Evolutionary conservation across 2,113 vertebrate genomes (phyloP).

Genomic region (Cynocephalus volans): DNA sequence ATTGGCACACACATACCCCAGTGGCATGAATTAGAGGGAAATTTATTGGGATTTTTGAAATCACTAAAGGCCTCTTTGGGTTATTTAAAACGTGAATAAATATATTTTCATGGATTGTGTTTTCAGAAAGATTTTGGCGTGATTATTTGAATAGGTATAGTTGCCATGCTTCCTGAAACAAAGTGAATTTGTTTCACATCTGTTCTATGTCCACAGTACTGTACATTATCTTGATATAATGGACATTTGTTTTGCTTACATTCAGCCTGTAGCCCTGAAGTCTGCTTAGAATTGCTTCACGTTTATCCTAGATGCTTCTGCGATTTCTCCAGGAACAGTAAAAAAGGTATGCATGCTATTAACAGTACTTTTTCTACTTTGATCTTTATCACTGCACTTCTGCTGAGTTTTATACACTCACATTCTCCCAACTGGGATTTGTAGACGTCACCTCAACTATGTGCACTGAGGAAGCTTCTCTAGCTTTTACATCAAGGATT

Average conservation of each 20-base stretch:
- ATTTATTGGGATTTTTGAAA: slow-evolving; percentile 45
- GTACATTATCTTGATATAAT: slow-evolving; percentile 66
- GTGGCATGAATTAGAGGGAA: background rate
- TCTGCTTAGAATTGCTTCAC: slow-evolving; percentile 43
- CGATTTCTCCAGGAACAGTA: slow-evolving; percentile 30
- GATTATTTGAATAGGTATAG: slow-evolving; percentile 36
- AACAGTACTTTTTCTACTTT: slow-evolving; percentile 19
- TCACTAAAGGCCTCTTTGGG: background rate
- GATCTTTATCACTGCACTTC: slow-evolving; percentile 57
- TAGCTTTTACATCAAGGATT: background rate
- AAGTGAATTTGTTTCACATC: slow-evolving; percentile 69
- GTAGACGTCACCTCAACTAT: background rate
- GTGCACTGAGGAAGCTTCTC: background rate
- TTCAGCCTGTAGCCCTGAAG: slow-evolving; percentile 25
- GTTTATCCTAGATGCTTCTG: slow-evolving; percentile 31
- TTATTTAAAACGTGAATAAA: slow-evolving; percentile 46
- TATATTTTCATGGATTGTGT: slow-evolving; percentile 15
- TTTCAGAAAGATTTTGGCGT: slow-evolving; percentile 40
- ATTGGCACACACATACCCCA: background rate
- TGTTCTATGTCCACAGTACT: slow-evolving; percentile 56
- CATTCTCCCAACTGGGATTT: background rate
- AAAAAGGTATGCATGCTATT: background rate
- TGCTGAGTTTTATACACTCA: background rate
- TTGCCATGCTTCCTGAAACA: slow-evolving; percentile 62
- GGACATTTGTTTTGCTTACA: slow-evolving; percentile 72